Base-by-base conservation (phyloP, 2,888 invertebrate species). In the Gerris lacustris region DNA sequence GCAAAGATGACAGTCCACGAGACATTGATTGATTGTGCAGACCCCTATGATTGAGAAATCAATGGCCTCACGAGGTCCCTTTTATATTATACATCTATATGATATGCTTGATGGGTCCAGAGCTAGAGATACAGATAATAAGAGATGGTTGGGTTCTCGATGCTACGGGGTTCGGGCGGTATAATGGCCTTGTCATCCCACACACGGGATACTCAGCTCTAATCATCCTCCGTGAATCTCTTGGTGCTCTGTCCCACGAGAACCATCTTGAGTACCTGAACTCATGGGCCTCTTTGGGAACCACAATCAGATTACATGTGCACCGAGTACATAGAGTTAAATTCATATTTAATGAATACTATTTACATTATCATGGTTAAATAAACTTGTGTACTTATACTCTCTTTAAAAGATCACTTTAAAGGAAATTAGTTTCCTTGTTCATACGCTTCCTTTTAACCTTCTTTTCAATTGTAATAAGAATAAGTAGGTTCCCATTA, bases 161-260 rank as follows among this genome's bases (percentile, higher is more conserved):
- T 11, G 55, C 55, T 55, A 11, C 11, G 15, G 55, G 11, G 15
- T 55, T 15, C 15, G 11, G 15, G 11, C 15, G 55, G 55, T 15
- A 55, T 55, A 15, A 55, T 55, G 55, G 55, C 55, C 55, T 55
- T 55, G 55, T 55, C 55, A 55, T 55, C 55, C 55, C 55, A 55
- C 55, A 55, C 55, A 55, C 55, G 11, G 55, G 15, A 11, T 15
- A 9, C 55, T 55, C 55, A 11, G 11, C 55, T 55, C 55, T 55
- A 55, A 55, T 55, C 55, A 55, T 55, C 55, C 9, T 55, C 55
- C 55, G 55, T 55, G 55, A 55, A 55, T 55, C 55, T 55, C 5
- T 55, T 55, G 55, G 55, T 11, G 11, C 11, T 55, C 55, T 55
- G 55, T 55, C 55, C 55, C 55, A 55, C 55, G 55, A 55, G 55